Conservation (phyloP, 2,113 vertebrate species). For the Salminus brasiliensis region DNA sequence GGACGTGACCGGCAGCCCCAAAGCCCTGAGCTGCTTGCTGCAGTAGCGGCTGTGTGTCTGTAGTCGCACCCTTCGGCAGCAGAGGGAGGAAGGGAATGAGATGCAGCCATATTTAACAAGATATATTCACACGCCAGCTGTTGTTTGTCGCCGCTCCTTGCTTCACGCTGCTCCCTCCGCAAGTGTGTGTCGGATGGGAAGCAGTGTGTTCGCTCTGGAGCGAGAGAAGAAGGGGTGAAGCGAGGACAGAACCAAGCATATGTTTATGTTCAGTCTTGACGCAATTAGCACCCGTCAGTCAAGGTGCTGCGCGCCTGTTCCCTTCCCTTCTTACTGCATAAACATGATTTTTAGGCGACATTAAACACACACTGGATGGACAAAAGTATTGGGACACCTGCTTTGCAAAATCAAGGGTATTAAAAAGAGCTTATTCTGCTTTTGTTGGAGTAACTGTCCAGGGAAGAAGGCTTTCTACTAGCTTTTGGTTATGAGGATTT, state of each 20-base stretch:
- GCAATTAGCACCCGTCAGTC: conserved; percentile 50
- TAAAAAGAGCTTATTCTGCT: too few relatives aligned
- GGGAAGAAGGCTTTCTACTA: too few relatives aligned
- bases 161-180: conserved; percentile 25
- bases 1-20: conserved; percentile 46
- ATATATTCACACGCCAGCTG: conserved; percentile 56
- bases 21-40: conserved; percentile 18
- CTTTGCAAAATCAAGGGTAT: too few relatives aligned
- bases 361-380: too few relatives aligned
- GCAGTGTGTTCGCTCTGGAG: not conserved
- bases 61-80: not conserved
- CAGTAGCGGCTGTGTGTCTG: conserved; percentile 15
- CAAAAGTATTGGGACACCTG: too few relatives aligned
- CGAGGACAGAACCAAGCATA: conserved; percentile 15
- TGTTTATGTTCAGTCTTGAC: conserved; percentile 29
- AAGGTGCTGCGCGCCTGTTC: conserved; percentile 3
- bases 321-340: not conserved
- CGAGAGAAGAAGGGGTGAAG: not conserved
- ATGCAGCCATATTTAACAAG: conserved; percentile 49
- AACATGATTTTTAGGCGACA: not conserved
- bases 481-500: too few relatives aligned
- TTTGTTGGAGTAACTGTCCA: too few relatives aligned
- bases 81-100: conserved; percentile 23
- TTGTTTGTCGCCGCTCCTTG: conserved; percentile 52
- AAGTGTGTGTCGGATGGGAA: conserved; percentile 31